Evolutionary conservation across 1,140 invertebrate species (phyloP).

Genomic region (Globodera rostochiensis): DNA sequence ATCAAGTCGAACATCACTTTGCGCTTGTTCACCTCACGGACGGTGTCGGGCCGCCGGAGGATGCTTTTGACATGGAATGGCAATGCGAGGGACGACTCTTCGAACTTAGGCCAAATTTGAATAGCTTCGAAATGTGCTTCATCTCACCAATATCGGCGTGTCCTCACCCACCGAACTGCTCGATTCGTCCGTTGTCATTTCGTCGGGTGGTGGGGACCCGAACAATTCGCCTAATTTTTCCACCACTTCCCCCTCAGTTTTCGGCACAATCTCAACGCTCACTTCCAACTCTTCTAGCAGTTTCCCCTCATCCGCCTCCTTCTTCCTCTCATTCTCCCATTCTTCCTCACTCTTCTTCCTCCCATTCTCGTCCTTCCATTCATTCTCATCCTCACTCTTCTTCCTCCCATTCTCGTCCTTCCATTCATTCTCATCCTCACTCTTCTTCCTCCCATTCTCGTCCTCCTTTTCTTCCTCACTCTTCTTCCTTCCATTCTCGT

Average conservation of each 20-base stretch:
- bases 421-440: neutral
- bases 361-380: neutral
- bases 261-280: neutral
- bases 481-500: neutral
- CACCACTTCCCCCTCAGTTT: neutral
- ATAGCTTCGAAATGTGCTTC: neutral
- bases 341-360: neutral
- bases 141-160: neutral
- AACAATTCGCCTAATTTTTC: neutral
- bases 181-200: constrained; percentile 5
- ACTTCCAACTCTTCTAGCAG: constrained; percentile 5
- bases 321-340: neutral
- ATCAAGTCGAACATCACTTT: constrained; percentile 95
- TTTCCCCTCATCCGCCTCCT: neutral
- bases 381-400: neutral
- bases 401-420: neutral
- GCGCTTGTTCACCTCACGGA: constrained; percentile 63
- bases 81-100: constrained; percentile 20
- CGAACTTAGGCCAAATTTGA: constrained; percentile 30
- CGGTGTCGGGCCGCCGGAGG: constrained; percentile 23
- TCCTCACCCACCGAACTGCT: constrained; percentile 6
- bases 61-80: constrained; percentile 36
- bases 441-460: neutral
- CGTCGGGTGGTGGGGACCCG: neutral
- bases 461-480: neutral